phyloP scores from a whole-genome alignment of 2,113 vertebrate species.

The Brachyhypopomus gauderio region DNA sequence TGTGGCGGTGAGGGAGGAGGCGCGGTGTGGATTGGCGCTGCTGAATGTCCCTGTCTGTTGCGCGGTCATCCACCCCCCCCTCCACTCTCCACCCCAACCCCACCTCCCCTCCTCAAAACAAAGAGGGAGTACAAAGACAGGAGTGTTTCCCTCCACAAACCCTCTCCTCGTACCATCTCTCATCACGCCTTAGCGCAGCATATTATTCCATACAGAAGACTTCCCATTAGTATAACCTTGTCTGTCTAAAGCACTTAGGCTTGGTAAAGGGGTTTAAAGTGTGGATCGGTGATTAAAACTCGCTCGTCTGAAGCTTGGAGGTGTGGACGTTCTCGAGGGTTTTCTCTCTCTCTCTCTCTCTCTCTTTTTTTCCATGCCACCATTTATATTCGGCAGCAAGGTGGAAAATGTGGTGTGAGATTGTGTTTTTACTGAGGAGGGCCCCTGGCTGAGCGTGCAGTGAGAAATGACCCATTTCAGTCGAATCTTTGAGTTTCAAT shows the following conservation, averaged over 20 bases:
- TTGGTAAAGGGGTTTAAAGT: slow-evolving; percentile 44
- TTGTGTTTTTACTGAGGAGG: no score
- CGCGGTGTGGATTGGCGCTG: slow-evolving; percentile 55
- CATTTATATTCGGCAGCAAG: slow-evolving; percentile 13
- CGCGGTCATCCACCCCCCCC: slow-evolving; percentile 54
- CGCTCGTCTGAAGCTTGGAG: slow-evolving; percentile 18
- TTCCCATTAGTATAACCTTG: slow-evolving; percentile 71
- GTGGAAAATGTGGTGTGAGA: slow-evolving; percentile 37
- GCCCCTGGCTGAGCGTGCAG: no score
- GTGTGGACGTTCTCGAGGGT: neutral
- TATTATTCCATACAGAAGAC: slow-evolving; percentile 69
- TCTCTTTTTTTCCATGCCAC: neutral
- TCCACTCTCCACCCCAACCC: slow-evolving; percentile 31
- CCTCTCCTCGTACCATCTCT: slow-evolving; percentile 70
- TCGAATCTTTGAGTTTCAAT: slow-evolving; percentile 15
- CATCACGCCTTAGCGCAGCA: slow-evolving; percentile 66
- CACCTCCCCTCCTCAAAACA: slow-evolving; percentile 51
- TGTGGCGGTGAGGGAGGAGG: slow-evolving; percentile 65
- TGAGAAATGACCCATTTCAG: slow-evolving; percentile 42
- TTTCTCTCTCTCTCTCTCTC: neutral
- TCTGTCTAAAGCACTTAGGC: slow-evolving; percentile 69
- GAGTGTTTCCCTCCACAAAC: slow-evolving; percentile 64
- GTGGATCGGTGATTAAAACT: slow-evolving; percentile 41
- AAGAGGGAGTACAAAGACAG: slow-evolving; percentile 57
- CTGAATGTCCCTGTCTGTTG: slow-evolving; percentile 68